Evolutionary conservation across 1,140 invertebrate species (phyloP).

Genomic region (Acromyrmex echinatior): DNA sequence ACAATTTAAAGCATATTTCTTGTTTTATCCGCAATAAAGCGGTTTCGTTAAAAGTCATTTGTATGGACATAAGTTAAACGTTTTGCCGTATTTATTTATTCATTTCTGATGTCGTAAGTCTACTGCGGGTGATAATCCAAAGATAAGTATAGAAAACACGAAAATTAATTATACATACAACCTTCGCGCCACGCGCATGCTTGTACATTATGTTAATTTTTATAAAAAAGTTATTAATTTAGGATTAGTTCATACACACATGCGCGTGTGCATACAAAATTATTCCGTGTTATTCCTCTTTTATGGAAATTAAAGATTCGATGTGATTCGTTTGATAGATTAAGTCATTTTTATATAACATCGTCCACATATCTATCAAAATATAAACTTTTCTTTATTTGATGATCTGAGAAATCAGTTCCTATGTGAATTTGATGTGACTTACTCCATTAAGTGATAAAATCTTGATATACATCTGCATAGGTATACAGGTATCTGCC

Average conservation of each 20-base stretch:
- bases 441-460: constrained; percentile 16
- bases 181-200: neutral
- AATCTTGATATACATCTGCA: neutral
- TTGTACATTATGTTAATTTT: neutral
- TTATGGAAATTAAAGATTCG: neutral
- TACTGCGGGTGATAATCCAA: neutral
- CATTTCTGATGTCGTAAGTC: neutral
- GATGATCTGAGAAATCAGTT: constrained; percentile 22
- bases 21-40: constrained; percentile 22
- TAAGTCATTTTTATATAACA: neutral
- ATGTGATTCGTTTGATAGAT: neutral
- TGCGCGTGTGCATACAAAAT: neutral
- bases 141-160: neutral
- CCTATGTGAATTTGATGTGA: constrained; percentile 18
- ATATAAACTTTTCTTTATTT: constrained; percentile 13
- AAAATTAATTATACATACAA: constrained; percentile 1
- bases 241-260: neutral
- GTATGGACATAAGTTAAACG: neutral
- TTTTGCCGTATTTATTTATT: neutral
- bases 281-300: neutral
- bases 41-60: constrained; percentile 12
- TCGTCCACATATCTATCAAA: neutral
- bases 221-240: neutral
- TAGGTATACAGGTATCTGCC: neutral
- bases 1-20: neutral